Evolutionary conservation across 2,888 invertebrate species (phyloP), one percentile per base, ranked within the genome.

Genomic region (Serrognathus titanus): DNA sequence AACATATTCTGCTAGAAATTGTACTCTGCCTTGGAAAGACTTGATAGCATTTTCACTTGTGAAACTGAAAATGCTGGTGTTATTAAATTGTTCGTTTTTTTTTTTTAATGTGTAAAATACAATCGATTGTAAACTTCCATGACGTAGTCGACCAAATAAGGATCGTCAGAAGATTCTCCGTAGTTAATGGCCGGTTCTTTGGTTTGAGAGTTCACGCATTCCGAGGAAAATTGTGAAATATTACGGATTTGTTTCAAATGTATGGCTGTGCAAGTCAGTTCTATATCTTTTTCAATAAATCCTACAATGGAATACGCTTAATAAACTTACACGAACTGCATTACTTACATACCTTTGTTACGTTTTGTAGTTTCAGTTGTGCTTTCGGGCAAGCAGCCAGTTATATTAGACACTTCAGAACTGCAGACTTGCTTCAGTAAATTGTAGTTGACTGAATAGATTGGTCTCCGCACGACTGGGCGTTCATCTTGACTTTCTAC

Each of bases 61-160:
- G 24, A 31, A 31, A 31, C 24, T 31, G 4, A 4, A 31, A 31
- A 31, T 7, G 6, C 4, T 6, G 6, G 1, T 7, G 7, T 31
- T 31, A 31, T 31, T 31, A 31, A 31, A 7, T 31, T 31, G 24
- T 31, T 20, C 4, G 4, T 20, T 20, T 31, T 31, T 6, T 31
- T 31, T 31, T 31, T 31, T 31, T 5, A 6, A 31, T 31, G 24
- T 31, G 24, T 31, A 5, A 31, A 40, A 31, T 50, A 57, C 13
- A 57, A 35, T 5, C 53, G 51, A 12, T 43, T 46, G 45, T 45
- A 40, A 6, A 57, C 16, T 5, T 20, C 50, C 9, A 45, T 7
- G 10, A 57, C 46, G 37, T 57, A 57, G 7, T 50, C 31, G 13
- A 50, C 51, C 36, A 57, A 39, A 20, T 57, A 57, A n/a, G 43